Evolutionary conservation across 2,797 vertebrate species (phyloP).

Genomic region (Arnoldichthys spilopterus): DNA sequence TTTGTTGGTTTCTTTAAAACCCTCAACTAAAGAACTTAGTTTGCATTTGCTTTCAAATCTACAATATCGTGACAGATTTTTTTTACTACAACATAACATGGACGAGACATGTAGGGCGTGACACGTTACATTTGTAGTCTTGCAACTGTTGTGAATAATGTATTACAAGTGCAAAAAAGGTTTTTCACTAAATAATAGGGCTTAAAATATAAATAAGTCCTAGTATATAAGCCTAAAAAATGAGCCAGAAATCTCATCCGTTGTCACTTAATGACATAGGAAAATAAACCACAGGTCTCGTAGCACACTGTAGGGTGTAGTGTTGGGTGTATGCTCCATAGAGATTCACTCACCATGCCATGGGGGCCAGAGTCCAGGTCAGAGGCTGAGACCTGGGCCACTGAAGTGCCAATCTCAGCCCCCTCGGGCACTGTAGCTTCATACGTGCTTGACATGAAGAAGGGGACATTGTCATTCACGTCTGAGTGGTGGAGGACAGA

Average conservation of each 20-base stretch:
- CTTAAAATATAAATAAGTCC: neutral
- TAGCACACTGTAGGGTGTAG: neutral
- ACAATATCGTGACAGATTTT: no score
- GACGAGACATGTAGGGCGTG: no score
- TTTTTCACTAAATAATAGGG: neutral
- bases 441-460: slow-evolving; percentile 88
- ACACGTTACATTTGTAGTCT: no score
- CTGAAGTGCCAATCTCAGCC: slow-evolving; percentile 79
- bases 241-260: neutral
- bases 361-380: slow-evolving; percentile 88
- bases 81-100: no score
- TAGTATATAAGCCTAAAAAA: neutral
- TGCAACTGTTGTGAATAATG: neutral
- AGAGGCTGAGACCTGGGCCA: slow-evolving; percentile 83
- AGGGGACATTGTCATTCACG: slow-evolving; percentile 91
- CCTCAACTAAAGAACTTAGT: no score
- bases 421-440: slow-evolving; percentile 87
- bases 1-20: no score
- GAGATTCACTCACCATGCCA: slow-evolving; percentile 79
- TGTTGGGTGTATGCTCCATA: neutral
- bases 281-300: neutral
- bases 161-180: neutral
- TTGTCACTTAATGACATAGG: slow-evolving; percentile 3
- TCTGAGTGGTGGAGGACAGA: slow-evolving; percentile 69
- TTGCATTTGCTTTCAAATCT: no score